Conservation (phyloP, 2,113 vertebrate species). For the Ceuthmochares aereus region DNA sequence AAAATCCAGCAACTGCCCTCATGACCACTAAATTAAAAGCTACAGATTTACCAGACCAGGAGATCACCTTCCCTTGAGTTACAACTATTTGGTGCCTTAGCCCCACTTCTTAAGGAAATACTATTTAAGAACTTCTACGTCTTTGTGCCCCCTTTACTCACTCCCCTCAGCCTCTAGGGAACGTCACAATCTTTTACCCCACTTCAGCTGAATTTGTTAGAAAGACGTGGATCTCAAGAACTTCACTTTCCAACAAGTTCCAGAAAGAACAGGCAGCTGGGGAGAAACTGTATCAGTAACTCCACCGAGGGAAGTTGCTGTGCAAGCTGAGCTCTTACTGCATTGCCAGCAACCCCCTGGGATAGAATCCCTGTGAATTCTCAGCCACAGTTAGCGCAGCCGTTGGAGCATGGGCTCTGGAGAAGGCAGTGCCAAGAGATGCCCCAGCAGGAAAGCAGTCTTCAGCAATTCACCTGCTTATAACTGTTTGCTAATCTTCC, state of each 20-base stretch:
- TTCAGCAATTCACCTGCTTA: not conserved
- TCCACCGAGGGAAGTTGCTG: not conserved
- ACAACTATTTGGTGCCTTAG: not conserved
- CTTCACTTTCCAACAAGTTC: not conserved
- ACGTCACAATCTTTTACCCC: not conserved
- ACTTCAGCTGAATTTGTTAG: not conserved
- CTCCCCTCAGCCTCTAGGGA: not conserved
- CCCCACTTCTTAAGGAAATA: not conserved
- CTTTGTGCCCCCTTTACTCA: not conserved
- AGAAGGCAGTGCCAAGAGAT: not conserved
- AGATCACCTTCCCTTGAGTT: not conserved
- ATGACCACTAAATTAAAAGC: not conserved
- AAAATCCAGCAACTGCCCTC: not conserved
- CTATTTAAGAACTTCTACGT: not conserved
- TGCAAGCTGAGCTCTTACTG: fast-evolving
- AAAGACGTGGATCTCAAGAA: not conserved
- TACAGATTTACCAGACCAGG: not conserved
- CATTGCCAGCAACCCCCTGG: not conserved
- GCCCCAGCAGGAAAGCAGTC: not conserved
- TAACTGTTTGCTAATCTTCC: not conserved
- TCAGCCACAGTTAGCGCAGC: not conserved
- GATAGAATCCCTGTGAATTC: fast-evolving
- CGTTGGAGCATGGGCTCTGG: not conserved
- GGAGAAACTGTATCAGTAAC: not conserved
- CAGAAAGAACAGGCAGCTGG: not conserved